Conservation (phyloP, 1,140 invertebrate genomes). For the Drosophila bifasciata region DNA sequence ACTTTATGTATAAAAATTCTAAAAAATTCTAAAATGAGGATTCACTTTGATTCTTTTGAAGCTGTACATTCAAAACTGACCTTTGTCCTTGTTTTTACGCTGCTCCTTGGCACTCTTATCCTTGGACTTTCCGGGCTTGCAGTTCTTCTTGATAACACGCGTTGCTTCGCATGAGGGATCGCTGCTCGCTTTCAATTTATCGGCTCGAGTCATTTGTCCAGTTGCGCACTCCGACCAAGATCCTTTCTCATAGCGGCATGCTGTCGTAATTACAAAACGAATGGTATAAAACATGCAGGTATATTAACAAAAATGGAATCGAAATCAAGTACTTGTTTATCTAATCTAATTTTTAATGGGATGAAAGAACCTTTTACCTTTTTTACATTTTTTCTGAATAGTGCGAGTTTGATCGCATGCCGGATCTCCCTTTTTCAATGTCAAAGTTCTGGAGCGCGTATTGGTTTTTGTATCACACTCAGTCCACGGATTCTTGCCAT, state of each 20-base stretch:
- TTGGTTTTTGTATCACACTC: slow-evolving; percentile 93
- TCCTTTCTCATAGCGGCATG: slow-evolving; percentile 92
- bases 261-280: slow-evolving; percentile 30
- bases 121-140: slow-evolving; percentile 86
- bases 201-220: slow-evolving; percentile 88
- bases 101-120: slow-evolving; percentile 83
- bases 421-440: slow-evolving; percentile 92
- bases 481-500: slow-evolving; percentile 92
- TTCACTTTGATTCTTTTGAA: not conserved
- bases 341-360: no score
- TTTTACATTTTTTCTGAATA: slow-evolving; percentile 96
- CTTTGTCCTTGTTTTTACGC: slow-evolving; percentile 84
- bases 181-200: slow-evolving; percentile 89
- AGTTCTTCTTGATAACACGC: slow-evolving; percentile 89
- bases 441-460: slow-evolving; percentile 90
- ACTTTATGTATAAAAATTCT: not conserved
- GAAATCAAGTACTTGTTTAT: not conserved
- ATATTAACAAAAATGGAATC: not conserved
- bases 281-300: not conserved
- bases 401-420: slow-evolving; percentile 92
- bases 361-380: slow-evolving; percentile 87
- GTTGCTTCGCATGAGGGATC: slow-evolving; percentile 89
- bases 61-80: slow-evolving; percentile 43
- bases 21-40: not conserved
- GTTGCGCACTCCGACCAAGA: slow-evolving; percentile 92